These are phyloP conservation scores for Chrysotoxum bicinctum DNA, from an alignment of 2,888 invertebrate genomes.

Conservation along the genomic window DNA sequence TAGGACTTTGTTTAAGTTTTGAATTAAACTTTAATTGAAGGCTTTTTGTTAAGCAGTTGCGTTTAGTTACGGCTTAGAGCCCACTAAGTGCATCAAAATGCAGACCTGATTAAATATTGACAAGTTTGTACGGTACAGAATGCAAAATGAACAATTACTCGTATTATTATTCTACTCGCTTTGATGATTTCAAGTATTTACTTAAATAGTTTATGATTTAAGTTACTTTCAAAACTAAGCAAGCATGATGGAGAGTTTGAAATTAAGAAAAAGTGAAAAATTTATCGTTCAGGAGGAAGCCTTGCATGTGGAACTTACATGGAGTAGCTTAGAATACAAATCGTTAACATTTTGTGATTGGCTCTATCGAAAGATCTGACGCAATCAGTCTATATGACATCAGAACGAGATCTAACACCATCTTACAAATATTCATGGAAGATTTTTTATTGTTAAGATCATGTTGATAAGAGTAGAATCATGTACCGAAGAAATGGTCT, in stretches of 20 bases:
- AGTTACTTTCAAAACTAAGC: background rate
- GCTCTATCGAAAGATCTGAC: too few relatives aligned
- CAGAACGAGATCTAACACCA: too few relatives aligned
- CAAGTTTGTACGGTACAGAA: constrained; percentile 4
- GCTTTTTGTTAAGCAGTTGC: constrained; percentile 39
- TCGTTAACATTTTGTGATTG: too few relatives aligned
- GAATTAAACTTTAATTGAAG: constrained; percentile 42
- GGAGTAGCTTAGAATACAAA: too few relatives aligned
- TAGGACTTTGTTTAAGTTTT: constrained; percentile 32
- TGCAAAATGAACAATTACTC: background rate
- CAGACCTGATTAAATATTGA: constrained; percentile 47
- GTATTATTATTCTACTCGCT: background rate
- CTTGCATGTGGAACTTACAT: too few relatives aligned
- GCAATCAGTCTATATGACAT: too few relatives aligned
- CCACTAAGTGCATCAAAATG: constrained; percentile 25
- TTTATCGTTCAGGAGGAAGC: background rate
- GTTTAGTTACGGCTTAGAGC: constrained; percentile 28
- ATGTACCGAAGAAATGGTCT: too few relatives aligned
- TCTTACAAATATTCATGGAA: too few relatives aligned
- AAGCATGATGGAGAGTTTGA: constrained; percentile 11
- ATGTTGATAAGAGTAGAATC: too few relatives aligned
- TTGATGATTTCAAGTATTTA: constrained; percentile 3
- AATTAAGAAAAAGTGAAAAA: constrained; percentile 3
- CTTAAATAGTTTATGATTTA: background rate
- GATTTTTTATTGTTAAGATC: too few relatives aligned